Evolutionary conservation across 2,797 vertebrate species (phyloP).

Genomic region (Acridotheres tristis): DNA sequence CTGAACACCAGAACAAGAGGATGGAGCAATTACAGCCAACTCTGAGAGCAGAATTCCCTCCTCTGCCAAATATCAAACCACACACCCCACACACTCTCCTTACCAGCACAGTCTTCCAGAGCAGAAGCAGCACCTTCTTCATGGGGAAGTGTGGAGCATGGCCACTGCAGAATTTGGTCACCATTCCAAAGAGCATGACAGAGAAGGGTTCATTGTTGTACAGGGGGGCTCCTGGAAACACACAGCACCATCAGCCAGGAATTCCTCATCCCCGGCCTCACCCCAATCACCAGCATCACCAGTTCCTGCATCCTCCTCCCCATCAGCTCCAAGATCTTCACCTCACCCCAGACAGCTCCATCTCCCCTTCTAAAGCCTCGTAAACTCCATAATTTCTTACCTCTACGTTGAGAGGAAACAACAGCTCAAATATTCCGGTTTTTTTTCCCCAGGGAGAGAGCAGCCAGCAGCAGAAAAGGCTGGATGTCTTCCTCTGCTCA

Average conservation of each 20-base stretch:
- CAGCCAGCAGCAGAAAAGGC: not conserved
- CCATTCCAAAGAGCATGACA: constrained; percentile 98
- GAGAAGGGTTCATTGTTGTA: constrained; percentile 96
- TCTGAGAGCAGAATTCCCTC: not conserved
- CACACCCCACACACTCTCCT: constrained; percentile 26
- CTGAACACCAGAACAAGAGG: not conserved
- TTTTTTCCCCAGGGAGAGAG: too few relatives aligned
- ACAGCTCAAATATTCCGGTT: accelerated
- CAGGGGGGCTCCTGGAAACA: constrained; percentile 85
- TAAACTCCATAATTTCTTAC: not conserved
- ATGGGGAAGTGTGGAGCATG: constrained; percentile 98
- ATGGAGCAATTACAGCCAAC: not conserved
- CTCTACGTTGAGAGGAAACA: not conserved
- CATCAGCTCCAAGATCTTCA: not conserved
- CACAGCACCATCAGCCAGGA: not conserved
- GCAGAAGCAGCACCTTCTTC: constrained; percentile 95
- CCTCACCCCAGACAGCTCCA: not conserved
- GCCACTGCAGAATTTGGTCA: constrained; percentile 98
- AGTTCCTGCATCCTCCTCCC: not conserved
- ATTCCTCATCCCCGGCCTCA: not conserved
- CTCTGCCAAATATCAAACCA: not conserved
- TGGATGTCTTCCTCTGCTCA: not conserved
- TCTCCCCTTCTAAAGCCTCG: not conserved
- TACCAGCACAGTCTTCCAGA: constrained; percentile 97
- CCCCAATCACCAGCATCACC: not conserved